Conservation (phyloP, 2,113 vertebrate genomes). For the Hypocryptadius cinnamomeus region DNA sequence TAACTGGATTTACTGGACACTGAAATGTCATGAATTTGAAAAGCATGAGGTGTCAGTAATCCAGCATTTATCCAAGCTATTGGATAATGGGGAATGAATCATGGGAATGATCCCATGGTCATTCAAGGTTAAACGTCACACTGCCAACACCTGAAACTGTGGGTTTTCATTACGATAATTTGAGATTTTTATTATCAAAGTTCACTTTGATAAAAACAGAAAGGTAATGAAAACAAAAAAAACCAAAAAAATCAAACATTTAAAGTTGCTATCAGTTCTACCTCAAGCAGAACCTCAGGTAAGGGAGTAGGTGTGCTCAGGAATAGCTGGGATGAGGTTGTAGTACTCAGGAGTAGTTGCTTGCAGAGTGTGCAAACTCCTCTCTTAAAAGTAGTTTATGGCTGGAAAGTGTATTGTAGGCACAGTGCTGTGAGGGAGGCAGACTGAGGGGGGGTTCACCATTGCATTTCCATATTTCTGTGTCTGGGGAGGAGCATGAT, state of each 20-base stretch:
- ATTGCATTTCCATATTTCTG: not conserved
- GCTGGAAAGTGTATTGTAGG: not conserved
- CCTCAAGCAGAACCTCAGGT: not conserved
- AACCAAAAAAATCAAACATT: not conserved
- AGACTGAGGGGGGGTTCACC: not conserved
- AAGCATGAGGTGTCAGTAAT: not conserved
- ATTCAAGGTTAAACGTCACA: not conserved
- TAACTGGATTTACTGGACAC: not conserved
- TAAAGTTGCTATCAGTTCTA: not conserved
- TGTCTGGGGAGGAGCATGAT: not conserved
- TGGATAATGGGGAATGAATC: no score
- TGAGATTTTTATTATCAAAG: not conserved
- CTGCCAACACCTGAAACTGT: not conserved
- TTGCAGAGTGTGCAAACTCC: not conserved
- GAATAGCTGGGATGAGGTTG: not conserved
- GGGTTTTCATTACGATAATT: not conserved
- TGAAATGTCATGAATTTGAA: not conserved
- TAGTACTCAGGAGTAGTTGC: not conserved
- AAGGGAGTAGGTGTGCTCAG: not conserved
- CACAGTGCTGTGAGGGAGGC: not conserved
- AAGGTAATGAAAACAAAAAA: not conserved
- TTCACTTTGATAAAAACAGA: not conserved
- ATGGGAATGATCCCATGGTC: no score
- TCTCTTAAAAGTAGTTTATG: not conserved
- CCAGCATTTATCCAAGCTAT: not conserved